Base-by-base conservation (phyloP, 2,888 invertebrate genomes). In the Schizotus pectinicornis region DNA sequence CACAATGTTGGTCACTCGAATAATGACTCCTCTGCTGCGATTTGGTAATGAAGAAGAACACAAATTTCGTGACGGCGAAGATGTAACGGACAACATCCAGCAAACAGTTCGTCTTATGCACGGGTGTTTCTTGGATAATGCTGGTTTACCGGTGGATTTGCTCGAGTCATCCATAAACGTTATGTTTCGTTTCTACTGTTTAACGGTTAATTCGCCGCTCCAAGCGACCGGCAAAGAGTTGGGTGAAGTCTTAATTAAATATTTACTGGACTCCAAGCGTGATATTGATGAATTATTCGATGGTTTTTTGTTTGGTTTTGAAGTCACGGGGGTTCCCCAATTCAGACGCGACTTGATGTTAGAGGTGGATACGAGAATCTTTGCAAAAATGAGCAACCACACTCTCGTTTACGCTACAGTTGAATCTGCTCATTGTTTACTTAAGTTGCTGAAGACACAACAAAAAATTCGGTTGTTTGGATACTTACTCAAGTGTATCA, bases 101-200 rank as follows among this genome's bases (percentile, higher is more conserved):
- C 72, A 73, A 56, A 65, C 65, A 39, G 57, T 74, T 11, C 67
- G 74, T 41, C 47, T 78, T 46, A 35, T 75, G 13, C 64, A 71
- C 64, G 65, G 63, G 37, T 62, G 74, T 46, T 74, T 77, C 60
- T 48, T 70, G 7, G 71, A 74, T 54, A 67, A 67, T 37, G 65
- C 49, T 43, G 59, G 60, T 11, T 77, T 81, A 65, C 79, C 82
- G 7, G 57, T 74, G 36, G 56, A 71, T 41, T 65, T 81, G 38
- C 61, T 85, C 53, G 70, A 67, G 41, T 77, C 81, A 42, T 80
- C 82, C 65, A 61, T 84, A 32, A 74, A 77, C 63, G 64, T 82
- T 13, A 69, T 85, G 32, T 85, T 82, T 68, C 65, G 75, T 47
- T 73, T 85, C 52, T 68, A 67, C 55, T 41, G 77, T 72, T 59